These are phyloP conservation scores for Ophion ellenae DNA, from an alignment of 2,888 invertebrate species.

Conservation along the genomic window DNA sequence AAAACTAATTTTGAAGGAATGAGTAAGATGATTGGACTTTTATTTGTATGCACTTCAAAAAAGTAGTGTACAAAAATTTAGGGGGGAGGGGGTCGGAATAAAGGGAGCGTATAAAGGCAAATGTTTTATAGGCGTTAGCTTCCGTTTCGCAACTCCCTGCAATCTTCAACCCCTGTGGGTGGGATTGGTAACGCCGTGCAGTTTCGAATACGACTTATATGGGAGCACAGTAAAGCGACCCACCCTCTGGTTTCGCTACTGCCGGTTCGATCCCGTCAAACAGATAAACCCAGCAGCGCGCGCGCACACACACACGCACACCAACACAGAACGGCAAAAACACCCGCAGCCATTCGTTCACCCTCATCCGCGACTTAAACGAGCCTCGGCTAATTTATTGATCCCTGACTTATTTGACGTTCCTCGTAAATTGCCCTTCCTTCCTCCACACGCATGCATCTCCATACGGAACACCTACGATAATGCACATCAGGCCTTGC, in stretches of 20 bases:
- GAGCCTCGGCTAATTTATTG: constrained; percentile 76
- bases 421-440: constrained; percentile 50
- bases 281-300: constrained; percentile 73
- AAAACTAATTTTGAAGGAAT: too few species aligned
- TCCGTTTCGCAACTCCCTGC: constrained; percentile 71
- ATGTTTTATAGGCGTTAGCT: constrained; percentile 78
- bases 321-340: constrained; percentile 29
- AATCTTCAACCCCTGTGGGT: constrained; percentile 29
- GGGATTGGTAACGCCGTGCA: constrained; percentile 31
- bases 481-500: background rate
- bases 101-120: constrained; percentile 74
- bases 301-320: background rate
- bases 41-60: too few species aligned
- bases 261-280: constrained; percentile 71
- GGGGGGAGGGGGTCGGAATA: background rate
- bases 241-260: constrained; percentile 37
- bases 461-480: background rate
- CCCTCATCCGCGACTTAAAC: constrained; percentile 73
- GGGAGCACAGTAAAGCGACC: constrained; percentile 26
- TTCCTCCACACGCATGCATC: background rate
- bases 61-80: too few species aligned
- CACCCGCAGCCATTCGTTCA: constrained; percentile 61
- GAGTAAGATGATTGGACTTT: too few species aligned
- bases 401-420: constrained; percentile 78
- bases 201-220: constrained; percentile 47